These are phyloP conservation scores for Drosophila fuyamai DNA, from an alignment of 1,140 invertebrate genomes.

Conservation along the genomic window DNA sequence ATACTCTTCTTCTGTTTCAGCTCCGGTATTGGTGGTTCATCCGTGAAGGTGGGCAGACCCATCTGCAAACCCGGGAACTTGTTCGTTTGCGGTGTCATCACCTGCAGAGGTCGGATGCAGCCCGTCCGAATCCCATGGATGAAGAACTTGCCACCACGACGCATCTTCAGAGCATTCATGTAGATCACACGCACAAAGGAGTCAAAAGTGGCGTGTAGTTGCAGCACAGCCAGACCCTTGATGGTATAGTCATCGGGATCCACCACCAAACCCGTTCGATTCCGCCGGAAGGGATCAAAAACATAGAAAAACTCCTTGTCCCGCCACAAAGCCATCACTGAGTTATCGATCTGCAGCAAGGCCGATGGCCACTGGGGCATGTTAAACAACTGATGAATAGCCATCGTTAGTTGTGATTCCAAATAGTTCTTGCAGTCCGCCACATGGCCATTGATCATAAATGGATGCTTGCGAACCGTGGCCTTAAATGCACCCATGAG, in stretches of 20 bases:
- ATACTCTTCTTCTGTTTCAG: conserved; percentile 74
- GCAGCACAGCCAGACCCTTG: conserved; percentile 70
- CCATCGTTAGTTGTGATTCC: conserved; percentile 78
- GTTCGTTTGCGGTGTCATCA: conserved; percentile 56
- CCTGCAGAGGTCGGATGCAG: conserved; percentile 70
- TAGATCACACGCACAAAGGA: conserved; percentile 71
- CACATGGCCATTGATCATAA: conserved; percentile 74
- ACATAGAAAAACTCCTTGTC: conserved; percentile 85
- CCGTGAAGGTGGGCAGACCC: conserved; percentile 63
- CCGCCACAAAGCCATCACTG: conserved; percentile 84
- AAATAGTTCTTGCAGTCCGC: conserved; percentile 69
- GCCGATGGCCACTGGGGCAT: conserved; percentile 83
- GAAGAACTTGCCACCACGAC: conserved; percentile 80
- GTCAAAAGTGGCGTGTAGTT: conserved; percentile 77
- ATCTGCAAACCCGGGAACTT: conserved; percentile 66
- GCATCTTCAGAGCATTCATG: conserved; percentile 74
- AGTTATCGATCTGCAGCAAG: conserved; percentile 84
- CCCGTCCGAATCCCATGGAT: conserved; percentile 73
- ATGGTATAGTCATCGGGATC: conserved; percentile 77
- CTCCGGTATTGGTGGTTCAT: conserved; percentile 34
- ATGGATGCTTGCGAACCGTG: conserved; percentile 69
- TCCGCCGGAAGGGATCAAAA: conserved; percentile 85
- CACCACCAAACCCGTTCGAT: conserved; percentile 65
- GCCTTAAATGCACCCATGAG: conserved; percentile 79
- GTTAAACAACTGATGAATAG: conserved; percentile 76